Evolutionary conservation across 2,888 invertebrate species (phyloP).

Genomic region (Lampropteryx suffumata): DNA sequence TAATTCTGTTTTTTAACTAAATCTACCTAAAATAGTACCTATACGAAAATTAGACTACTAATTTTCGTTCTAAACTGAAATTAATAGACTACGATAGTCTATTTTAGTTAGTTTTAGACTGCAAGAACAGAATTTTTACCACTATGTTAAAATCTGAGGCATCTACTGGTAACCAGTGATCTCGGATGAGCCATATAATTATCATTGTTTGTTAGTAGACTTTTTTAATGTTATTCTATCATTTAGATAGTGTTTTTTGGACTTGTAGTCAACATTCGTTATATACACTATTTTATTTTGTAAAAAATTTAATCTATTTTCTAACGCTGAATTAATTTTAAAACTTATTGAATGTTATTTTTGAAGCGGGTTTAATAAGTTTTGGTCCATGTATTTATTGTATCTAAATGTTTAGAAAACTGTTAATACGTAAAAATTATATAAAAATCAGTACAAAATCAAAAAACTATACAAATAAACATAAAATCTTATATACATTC

Average conservation of each 20-base stretch:
- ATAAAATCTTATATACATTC: too few species aligned
- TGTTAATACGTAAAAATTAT: not conserved
- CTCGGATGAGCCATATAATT: conserved; percentile 46
- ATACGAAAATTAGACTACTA: too few species aligned
- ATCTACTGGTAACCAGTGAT: conserved; percentile 41
- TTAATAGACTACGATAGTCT: too few species aligned
- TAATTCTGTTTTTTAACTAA: too few species aligned
- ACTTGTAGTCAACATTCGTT: conserved; percentile 40
- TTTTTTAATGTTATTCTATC: conserved; percentile 56
- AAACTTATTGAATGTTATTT: not conserved
- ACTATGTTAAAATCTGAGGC: conserved; percentile 23
- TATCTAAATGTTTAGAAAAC: not conserved
- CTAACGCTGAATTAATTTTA: not conserved
- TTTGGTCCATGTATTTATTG: not conserved
- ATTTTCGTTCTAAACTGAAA: too few species aligned
- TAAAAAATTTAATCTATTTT: conserved; percentile 4
- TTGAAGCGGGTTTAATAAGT: not conserved
- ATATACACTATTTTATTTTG: conserved; percentile 1
- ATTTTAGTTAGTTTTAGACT: too few species aligned
- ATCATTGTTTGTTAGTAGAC: conserved; percentile 41
- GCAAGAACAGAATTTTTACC: not conserved
- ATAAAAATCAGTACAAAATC: not conserved
- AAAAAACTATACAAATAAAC: not conserved
- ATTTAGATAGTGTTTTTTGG: conserved; percentile 36
- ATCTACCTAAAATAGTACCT: too few species aligned